phyloP scores from a whole-genome alignment of 2,797 vertebrate genomes.

The Menidia menidia region DNA sequence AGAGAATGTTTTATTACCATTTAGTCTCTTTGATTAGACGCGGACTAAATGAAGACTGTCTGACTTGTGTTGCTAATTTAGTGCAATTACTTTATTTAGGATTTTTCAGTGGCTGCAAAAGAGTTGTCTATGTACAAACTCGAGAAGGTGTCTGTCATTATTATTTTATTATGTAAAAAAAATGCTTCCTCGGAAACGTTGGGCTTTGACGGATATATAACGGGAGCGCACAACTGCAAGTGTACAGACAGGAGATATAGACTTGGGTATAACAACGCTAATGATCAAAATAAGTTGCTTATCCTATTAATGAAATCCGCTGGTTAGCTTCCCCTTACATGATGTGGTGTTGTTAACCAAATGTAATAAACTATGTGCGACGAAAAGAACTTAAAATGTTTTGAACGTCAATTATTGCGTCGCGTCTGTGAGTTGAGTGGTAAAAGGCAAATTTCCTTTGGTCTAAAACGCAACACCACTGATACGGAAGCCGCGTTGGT shows the following conservation, averaged over 20 bases:
- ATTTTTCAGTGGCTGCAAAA: not conserved
- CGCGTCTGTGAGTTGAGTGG: not conserved
- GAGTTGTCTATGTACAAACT: not conserved
- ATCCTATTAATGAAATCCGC: not conserved
- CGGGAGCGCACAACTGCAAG: not conserved
- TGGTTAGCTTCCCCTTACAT: too few relatives aligned
- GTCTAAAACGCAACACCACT: slow-evolving; percentile 35
- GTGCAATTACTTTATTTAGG: not conserved
- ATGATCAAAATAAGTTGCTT: not conserved
- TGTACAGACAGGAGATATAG: too few relatives aligned
- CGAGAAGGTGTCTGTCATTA: not conserved
- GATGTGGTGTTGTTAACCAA: not conserved
- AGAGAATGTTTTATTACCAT: too few relatives aligned
- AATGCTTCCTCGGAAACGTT: not conserved
- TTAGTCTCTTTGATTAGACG: too few relatives aligned
- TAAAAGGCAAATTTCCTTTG: slow-evolving; percentile 12
- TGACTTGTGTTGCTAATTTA: too few relatives aligned
- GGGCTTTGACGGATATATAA: not conserved
- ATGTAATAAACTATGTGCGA: not conserved
- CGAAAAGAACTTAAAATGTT: accelerated
- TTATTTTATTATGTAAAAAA: not conserved
- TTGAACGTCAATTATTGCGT: not conserved
- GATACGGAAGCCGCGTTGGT: slow-evolving; percentile 73
- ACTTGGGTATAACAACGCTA: too few relatives aligned
- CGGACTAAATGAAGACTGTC: too few relatives aligned